Evolutionary conservation across 2,797 vertebrate genomes (phyloP).

Genomic region (Sebastes trivittatus): DNA sequence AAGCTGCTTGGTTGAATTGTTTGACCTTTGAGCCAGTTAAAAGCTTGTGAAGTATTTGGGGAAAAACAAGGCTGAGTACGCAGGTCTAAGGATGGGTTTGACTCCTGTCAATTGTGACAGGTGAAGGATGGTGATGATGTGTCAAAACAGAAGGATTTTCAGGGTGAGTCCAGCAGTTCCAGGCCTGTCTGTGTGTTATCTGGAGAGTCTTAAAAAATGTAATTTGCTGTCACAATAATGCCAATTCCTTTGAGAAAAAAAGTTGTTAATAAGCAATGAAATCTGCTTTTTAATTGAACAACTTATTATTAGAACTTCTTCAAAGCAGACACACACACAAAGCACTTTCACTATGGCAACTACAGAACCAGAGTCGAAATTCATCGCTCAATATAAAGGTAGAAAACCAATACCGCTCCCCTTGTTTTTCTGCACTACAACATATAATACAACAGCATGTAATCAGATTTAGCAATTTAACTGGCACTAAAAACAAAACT

Average conservation of each 20-base stretch:
- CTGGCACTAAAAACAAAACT: not conserved
- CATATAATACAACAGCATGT: not conserved
- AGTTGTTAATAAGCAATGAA: not conserved
- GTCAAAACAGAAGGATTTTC: not conserved
- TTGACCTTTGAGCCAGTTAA: constrained; percentile 17
- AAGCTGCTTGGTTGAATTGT: not conserved
- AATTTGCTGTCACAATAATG: not conserved
- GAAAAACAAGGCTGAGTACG: not conserved
- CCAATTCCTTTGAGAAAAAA: not conserved
- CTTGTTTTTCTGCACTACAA: not conserved
- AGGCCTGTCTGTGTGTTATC: not conserved
- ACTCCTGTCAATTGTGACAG: constrained; percentile 9
- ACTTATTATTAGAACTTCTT: not conserved
- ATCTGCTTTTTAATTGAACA: not conserved
- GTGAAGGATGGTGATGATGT: not conserved
- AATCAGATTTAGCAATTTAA: constrained; percentile 28
- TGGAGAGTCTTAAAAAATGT: not conserved
- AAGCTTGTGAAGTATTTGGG: constrained; percentile 7
- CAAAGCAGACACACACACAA: not conserved
- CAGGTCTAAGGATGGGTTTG: not conserved
- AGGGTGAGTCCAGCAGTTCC: not conserved
- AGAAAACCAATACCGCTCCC: not conserved
- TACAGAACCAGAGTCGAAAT: not conserved
- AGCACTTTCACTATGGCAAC: not conserved
- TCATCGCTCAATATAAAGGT: not conserved